Evolutionary conservation across 2,888 invertebrate species (phyloP).

Genomic region (Xestia c-nigrum): DNA sequence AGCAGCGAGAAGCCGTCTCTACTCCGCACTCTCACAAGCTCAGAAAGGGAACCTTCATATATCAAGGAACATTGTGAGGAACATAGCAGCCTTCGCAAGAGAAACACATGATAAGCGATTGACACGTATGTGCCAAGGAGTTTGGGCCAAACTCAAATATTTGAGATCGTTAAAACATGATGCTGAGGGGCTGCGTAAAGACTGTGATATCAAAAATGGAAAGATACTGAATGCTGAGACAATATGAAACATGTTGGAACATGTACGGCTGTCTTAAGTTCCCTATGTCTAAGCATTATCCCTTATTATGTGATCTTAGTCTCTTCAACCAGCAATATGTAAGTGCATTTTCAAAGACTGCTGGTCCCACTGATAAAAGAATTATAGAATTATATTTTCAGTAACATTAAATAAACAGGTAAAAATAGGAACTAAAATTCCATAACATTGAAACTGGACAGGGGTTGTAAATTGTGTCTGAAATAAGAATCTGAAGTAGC

Average conservation of each 20-base stretch:
- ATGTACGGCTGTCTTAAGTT: constrained; percentile 9
- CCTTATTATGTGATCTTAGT: constrained; percentile 7
- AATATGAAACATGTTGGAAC: constrained; percentile 6
- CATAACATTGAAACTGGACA: constrained; percentile 23
- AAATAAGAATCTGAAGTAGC: constrained; percentile 3
- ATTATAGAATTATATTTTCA: constrained; percentile 11
- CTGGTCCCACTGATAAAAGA: constrained; percentile 2
- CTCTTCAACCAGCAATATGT: constrained; percentile 25
- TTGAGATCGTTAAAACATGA: constrained; percentile 74
- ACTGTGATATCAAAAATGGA: constrained; percentile 61
- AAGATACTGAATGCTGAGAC: constrained; percentile 44
- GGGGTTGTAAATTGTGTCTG: not conserved
- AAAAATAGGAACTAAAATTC: constrained; percentile 19
- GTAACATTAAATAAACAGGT: constrained; percentile 10
- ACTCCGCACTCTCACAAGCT: constrained; percentile 96
- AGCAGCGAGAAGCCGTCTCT: constrained; percentile 95
- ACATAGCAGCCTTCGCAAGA: constrained; percentile 80
- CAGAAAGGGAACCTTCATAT: constrained; percentile 93
- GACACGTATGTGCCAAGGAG: constrained; percentile 95
- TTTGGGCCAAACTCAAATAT: constrained; percentile 95
- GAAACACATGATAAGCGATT: constrained; percentile 91
- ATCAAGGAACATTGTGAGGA: constrained; percentile 91
- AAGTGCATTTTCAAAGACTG: constrained; percentile 27
- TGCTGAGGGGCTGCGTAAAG: constrained; percentile 45
- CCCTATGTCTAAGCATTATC: constrained; percentile 5